Evolutionary conservation across 2,113 vertebrate genomes (phyloP).

Genomic region (Oryctolagus cuniculus): mOryCun1.1 NC_091448.1:25861001-25861500

Average conservation of each 20-base stretch:
- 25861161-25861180: neutral
- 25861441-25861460: neutral
- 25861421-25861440: neutral
- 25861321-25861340: neutral
- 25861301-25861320: neutral
- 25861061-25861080: no score
- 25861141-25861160: no score
- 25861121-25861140: no score
- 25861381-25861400: neutral
- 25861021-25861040: no score
- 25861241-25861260: neutral
- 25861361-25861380: neutral
- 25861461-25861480: neutral
- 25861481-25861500: neutral
- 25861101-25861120: no score
- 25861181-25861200: neutral
- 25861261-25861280: neutral
- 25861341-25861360: neutral
- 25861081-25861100: no score
- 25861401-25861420: fast-evolving
- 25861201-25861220: neutral
- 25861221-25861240: neutral
- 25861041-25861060: no score
- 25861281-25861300: neutral
- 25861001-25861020: no score